These are phyloP conservation scores for Sarcophaga caerulescens DNA, from an alignment of 2,888 invertebrate species.

Conservation along the genomic window DNA sequence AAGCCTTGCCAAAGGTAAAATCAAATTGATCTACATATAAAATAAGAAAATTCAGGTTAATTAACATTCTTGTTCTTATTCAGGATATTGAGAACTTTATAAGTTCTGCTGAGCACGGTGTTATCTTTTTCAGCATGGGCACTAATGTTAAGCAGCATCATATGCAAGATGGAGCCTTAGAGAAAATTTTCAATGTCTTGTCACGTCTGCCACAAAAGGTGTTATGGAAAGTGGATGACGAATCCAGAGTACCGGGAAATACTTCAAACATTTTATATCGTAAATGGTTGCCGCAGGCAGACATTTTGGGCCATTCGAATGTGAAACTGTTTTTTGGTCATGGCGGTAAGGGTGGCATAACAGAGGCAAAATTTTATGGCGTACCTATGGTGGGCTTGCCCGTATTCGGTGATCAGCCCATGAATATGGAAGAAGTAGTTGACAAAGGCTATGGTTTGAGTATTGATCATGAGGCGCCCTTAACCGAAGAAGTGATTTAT, in stretches of 20 bases:
- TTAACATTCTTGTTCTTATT: slow-evolving; percentile 10
- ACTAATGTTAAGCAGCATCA: slow-evolving; percentile 76
- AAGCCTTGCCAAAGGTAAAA: slow-evolving; percentile 70
- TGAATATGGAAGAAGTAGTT: slow-evolving; percentile 85
- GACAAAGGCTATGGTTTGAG: slow-evolving; percentile 82
- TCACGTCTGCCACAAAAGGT: slow-evolving; percentile 83
- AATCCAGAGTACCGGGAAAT: slow-evolving; percentile 75
- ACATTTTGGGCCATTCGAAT: slow-evolving; percentile 84
- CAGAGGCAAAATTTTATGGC: slow-evolving; percentile 83
- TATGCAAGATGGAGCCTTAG: slow-evolving; percentile 81
- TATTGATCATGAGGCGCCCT: slow-evolving; percentile 54
- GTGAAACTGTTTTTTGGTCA: slow-evolving; percentile 84
- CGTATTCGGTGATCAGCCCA: slow-evolving; percentile 70
- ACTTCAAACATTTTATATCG: slow-evolving; percentile 78
- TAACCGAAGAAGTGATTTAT: slow-evolving; percentile 66
- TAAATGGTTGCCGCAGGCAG: slow-evolving; percentile 86
- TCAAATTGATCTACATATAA: background rate
- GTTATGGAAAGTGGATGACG: slow-evolving; percentile 84
- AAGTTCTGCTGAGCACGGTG: slow-evolving; percentile 78
- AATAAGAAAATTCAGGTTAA: background rate
- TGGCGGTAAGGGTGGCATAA: slow-evolving; percentile 84
- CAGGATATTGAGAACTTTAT: slow-evolving; percentile 76
- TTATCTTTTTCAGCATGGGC: slow-evolving; percentile 81
- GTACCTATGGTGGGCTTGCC: slow-evolving; percentile 80
- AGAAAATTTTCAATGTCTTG: slow-evolving; percentile 83